These are phyloP conservation scores for Cathartes aura DNA, from an alignment of 2,113 vertebrate species.

Conservation along the genomic window DNA sequence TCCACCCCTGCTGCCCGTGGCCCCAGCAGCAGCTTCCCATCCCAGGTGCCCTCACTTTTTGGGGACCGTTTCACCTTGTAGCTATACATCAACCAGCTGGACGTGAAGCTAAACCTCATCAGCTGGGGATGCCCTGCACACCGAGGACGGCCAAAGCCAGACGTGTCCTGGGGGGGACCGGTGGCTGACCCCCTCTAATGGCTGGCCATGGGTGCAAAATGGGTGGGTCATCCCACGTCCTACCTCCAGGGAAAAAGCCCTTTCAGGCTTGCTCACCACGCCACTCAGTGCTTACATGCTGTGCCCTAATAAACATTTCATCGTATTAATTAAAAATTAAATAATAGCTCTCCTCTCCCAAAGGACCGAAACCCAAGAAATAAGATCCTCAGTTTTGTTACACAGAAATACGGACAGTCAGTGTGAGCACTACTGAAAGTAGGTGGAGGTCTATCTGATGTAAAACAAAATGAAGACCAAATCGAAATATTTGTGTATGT, in stretches of 20 bases:
- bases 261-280: not conserved
- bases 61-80: not conserved
- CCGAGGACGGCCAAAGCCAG: not conserved
- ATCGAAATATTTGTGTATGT: rapidly evolving
- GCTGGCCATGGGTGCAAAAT: not conserved
- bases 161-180: rapidly evolving
- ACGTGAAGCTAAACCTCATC: not conserved
- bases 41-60: not conserved
- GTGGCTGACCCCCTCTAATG: rapidly evolving
- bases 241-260: not conserved
- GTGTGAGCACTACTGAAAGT: rapidly evolving
- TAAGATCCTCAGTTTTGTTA: rapidly evolving
- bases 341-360: not conserved
- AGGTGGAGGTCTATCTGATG: not conserved
- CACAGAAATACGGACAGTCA: rapidly evolving
- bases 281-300: rapidly evolving
- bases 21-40: not conserved
- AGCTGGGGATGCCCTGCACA: not conserved
- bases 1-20: too few species aligned
- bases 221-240: rapidly evolving
- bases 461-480: rapidly evolving
- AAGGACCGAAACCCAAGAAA: not conserved
- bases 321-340: not conserved
- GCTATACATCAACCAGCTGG: not conserved
- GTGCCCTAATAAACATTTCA: not conserved